Evolutionary conservation across 2,888 invertebrate genomes (phyloP).

Genomic region (Tribolium freemani): DNA sequence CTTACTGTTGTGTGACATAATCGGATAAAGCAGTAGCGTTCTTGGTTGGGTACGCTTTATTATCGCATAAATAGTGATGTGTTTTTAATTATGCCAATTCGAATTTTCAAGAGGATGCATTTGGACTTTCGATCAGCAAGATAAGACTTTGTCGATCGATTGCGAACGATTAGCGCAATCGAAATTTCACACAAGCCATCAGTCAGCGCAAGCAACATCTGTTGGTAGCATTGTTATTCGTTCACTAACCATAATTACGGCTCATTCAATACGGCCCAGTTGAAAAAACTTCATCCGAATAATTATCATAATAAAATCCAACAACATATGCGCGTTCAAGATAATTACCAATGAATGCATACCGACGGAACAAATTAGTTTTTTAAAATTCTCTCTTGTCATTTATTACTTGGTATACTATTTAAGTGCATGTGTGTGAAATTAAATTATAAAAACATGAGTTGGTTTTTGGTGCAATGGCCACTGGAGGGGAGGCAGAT

Average conservation of each 20-base stretch:
- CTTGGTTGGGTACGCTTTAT: background rate
- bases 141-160: background rate
- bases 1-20: background rate
- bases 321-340: conserved; percentile 53
- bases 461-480: conserved; percentile 16
- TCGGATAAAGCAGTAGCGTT: too few relatives aligned
- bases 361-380: conserved; percentile 34
- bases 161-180: conserved; percentile 2
- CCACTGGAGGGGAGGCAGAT: conserved; percentile 28
- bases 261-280: conserved; percentile 50
- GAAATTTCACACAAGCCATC: background rate
- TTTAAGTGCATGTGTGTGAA: conserved; percentile 31
- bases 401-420: conserved; percentile 19
- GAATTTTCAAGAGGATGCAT: background rate
- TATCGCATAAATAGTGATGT: conserved; percentile 25
- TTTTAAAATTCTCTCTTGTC: conserved; percentile 28
- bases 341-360: conserved; percentile 39
- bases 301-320: conserved; percentile 56
- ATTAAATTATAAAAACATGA: conserved; percentile 39
- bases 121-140: background rate
- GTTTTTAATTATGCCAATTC: conserved; percentile 14
- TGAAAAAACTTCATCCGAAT: conserved; percentile 48
- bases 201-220: conserved; percentile 13
- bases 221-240: conserved; percentile 26
- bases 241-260: conserved; percentile 29